Conservation (phyloP, 1,140 invertebrate species). For the Ganaspis sp. region DNA sequence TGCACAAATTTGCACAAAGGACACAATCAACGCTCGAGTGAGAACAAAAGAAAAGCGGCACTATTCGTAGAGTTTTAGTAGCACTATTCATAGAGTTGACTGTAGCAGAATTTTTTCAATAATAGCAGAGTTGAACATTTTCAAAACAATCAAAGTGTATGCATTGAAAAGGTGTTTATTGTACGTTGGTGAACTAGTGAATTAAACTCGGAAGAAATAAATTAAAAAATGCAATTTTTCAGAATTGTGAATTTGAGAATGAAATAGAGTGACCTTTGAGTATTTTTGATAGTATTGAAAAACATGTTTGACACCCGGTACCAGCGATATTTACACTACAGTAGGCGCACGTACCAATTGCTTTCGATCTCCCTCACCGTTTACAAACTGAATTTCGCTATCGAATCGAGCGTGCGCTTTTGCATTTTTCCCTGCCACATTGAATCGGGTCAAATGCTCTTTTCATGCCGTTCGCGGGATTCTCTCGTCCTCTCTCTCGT, state of each 20-base stretch:
- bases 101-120: no score
- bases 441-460: slow-evolving; percentile 28
- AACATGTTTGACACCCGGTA: slow-evolving; percentile 48
- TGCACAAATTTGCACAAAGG: no score
- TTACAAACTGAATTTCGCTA: slow-evolving; percentile 60
- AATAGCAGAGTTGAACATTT: no score
- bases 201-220: neutral
- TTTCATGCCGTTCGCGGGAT: slow-evolving; percentile 5
- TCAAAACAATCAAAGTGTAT: no score
- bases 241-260: no score
- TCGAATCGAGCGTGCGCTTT: slow-evolving; percentile 55
- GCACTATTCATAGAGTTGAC: no score
- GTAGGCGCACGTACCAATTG: slow-evolving; percentile 59
- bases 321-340: slow-evolving; percentile 60
- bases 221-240: no score
- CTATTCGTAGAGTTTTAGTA: no score
- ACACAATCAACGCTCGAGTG: no score
- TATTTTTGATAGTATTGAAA: slow-evolving; percentile 33
- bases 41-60: no score
- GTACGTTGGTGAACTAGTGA: no score
- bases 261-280: neutral
- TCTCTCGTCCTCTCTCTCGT: slow-evolving; percentile 18
- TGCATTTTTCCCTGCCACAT: slow-evolving; percentile 45
- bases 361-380: slow-evolving; percentile 51
- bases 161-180: no score